Evolutionary conservation across 92 coral and sea anemone genomes (phyloP).

Genomic region (Siderastrea radians): DNA sequence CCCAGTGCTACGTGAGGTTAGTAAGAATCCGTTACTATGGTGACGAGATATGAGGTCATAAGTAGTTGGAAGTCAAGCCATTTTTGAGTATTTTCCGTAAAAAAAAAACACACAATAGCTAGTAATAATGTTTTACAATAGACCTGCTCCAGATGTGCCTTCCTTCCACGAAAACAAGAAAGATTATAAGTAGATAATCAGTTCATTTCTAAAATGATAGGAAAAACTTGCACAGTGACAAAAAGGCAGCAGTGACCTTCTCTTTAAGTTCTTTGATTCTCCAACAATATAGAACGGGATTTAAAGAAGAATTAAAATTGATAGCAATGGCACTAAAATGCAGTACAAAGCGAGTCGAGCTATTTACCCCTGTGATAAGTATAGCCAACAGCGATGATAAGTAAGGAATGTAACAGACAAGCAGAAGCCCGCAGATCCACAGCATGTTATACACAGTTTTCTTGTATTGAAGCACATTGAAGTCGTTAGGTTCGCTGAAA

Average conservation of each 20-base stretch:
- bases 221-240: too few relatives aligned
- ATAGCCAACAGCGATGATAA: neutral
- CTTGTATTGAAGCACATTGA: neutral
- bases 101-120: too few relatives aligned
- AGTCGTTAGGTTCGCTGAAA: neutral
- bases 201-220: too few relatives aligned
- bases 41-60: too few relatives aligned
- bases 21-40: too few relatives aligned
- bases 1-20: too few relatives aligned
- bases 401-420: conserved; percentile 13
- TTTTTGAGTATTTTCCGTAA: too few relatives aligned
- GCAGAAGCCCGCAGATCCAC: conserved; percentile 4
- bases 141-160: too few relatives aligned
- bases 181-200: too few relatives aligned
- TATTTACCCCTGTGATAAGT: neutral
- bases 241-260: neutral
- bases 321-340: neutral
- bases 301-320: conserved; percentile 21
- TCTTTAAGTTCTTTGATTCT: conserved; percentile 35
- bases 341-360: conserved; percentile 2
- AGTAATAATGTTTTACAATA: too few relatives aligned
- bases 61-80: too few relatives aligned
- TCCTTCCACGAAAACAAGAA: too few relatives aligned
- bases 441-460: conserved; percentile 15
- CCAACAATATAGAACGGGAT: conserved; percentile 66